Evolutionary conservation across 2,888 invertebrate species (phyloP), one percentile per base, ranked within the genome.

Genomic region (Tetheella fluctuosa): DNA sequence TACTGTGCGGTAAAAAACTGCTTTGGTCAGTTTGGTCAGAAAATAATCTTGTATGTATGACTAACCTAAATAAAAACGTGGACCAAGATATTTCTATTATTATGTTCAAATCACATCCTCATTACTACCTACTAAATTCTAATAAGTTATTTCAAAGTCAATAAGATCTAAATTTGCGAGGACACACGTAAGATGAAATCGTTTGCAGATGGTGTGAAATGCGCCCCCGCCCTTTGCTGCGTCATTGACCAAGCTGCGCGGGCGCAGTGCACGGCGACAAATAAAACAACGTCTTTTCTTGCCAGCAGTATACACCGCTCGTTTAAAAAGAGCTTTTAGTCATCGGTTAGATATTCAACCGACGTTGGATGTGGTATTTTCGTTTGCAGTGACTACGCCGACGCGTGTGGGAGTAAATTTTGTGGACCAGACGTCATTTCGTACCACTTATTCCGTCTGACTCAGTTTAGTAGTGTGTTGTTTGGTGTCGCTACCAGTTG

Each of bases 391-490:
- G 74, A 75, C 34, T 55, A 34, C 76, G 76, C 63, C 42, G 63
- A 57, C 61, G 62, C 54, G 28, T 67, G 79, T 76, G 73, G 75
- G 76, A 71, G 76, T 62, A 56, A 60, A 61, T 57, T 58, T 17
- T 52, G 60, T 54, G 59, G 61, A 63, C 64, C 70, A 64, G 67
- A 67, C 70, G 70, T 65, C 64, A 68, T 70, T 70, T 69, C 70
- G 54, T 59, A 59, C 54, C 60, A 23, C 61, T 55, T 57, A 63
- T 61, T 63, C 56, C 52, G 23, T 54, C 57, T 39, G 25, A 52
- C 34, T 28, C 60, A 62, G 69, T 57, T 75, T 82, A 86, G 86
- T 89, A 72, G 80, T 74, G 76, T 74, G 69, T 77, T 64, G 76
- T 68, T 64, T 65, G 68, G 79, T 63, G 77, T 65, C 64, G 64